Evolutionary conservation across 1,140 invertebrate genomes (phyloP).

Genomic region (Ditylenchus dipsaci): DNA sequence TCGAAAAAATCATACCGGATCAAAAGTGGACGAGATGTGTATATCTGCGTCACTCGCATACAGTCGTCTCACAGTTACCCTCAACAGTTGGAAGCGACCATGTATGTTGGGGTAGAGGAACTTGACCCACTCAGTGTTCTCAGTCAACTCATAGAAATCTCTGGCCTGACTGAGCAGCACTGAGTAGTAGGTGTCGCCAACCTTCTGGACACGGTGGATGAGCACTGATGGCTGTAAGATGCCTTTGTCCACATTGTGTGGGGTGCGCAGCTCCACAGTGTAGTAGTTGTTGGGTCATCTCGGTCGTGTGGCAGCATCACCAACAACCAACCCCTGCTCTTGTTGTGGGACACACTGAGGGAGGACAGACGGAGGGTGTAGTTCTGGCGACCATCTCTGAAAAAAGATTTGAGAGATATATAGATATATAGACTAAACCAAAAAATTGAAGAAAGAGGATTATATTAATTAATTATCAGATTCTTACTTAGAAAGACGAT

Average conservation of each 20-base stretch:
- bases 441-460: no score
- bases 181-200: conserved; percentile 50
- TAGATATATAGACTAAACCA: no score
- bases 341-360: conserved; percentile 47
- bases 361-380: conserved; percentile 53
- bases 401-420: not conserved
- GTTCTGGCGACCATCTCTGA: conserved; percentile 48
- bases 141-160: conserved; percentile 53
- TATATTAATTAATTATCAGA: no score
- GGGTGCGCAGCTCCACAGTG: conserved; percentile 50
- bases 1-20: not conserved
- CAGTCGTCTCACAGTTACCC: conserved; percentile 40
- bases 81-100: conserved; percentile 44
- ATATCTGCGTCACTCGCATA: conserved; percentile 38
- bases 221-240: conserved; percentile 46
- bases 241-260: conserved; percentile 41
- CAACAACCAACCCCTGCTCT: conserved; percentile 50
- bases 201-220: conserved; percentile 48
- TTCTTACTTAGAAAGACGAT: no score
- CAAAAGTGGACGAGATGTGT: conserved; percentile 22
- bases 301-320: conserved; percentile 52
- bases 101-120: conserved; percentile 30
- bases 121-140: conserved; percentile 47
- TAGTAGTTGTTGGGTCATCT: conserved; percentile 48
- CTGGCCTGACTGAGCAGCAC: conserved; percentile 43